A percentile compares a stretch with the other conserved stretches of the same genome.
Conservation (phyloP, 2,797 vertebrate genomes). For the Macrochelys suwanniensis region DNA sequence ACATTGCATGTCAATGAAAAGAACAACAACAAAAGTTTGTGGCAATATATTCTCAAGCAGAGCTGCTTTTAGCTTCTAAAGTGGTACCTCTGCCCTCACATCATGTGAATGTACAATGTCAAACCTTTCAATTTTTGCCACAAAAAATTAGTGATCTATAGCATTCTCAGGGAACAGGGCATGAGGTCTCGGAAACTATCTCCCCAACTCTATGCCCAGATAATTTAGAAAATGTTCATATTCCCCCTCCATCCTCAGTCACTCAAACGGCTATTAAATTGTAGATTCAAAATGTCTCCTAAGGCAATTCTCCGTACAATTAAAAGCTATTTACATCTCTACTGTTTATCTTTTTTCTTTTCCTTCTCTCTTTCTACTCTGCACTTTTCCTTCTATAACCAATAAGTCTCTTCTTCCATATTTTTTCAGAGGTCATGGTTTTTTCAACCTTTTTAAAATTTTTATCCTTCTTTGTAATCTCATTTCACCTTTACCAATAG, state of each 20-base stretch:
- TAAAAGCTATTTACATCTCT: neutral
- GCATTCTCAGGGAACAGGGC: neutral
- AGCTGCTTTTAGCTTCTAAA: neutral
- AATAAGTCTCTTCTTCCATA: neutral
- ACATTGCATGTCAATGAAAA: neutral
- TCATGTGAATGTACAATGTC: neutral
- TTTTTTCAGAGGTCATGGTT: neutral
- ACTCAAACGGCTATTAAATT: accelerated
- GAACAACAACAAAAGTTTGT: neutral
- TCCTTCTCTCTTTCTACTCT: neutral
- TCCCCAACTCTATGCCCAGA: neutral
- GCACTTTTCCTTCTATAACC: neutral
- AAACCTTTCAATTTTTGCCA: neutral
- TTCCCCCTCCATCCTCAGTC: neutral
- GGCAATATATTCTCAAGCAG: neutral
- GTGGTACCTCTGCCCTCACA: neutral
- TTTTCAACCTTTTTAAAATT: neutral
- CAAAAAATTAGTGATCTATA: neutral
- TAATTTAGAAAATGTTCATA: neutral
- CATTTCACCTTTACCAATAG: neutral
- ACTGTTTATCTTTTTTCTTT: neutral
- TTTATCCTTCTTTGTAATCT: neutral
- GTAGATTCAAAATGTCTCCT: accelerated
- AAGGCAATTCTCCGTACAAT: neutral
- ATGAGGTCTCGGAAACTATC: neutral